Percentiles rank a stretch among this genome's conserved stretches.
Conservation (phyloP, 2,113 vertebrate species). For the Sander vitreus region DNA sequence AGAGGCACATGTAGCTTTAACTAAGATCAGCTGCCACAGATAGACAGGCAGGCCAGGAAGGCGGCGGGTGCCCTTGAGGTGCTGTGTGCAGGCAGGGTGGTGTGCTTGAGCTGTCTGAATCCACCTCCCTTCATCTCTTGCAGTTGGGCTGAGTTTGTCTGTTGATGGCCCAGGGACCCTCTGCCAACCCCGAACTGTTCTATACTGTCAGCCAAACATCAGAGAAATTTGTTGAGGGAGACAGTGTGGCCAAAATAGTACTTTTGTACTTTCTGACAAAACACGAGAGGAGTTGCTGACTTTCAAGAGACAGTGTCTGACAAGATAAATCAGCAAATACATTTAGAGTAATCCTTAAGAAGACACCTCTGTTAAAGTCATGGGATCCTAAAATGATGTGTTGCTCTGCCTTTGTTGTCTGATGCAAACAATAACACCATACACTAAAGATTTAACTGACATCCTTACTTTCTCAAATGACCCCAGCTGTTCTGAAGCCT, state of each 20-base stretch:
- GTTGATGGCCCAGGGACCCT: slow-evolving; percentile 63
- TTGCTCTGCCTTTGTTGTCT: slow-evolving; percentile 34
- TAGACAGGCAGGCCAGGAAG: slow-evolving; percentile 55
- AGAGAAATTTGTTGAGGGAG: slow-evolving; percentile 60
- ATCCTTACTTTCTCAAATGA: slow-evolving; percentile 53
- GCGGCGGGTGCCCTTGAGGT: slow-evolving; percentile 69
- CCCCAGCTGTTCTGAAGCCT: slow-evolving; percentile 53
- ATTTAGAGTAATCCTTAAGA: slow-evolving; percentile 10
- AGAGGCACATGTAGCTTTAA: slow-evolving; percentile 61
- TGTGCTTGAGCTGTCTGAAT: slow-evolving; percentile 57
- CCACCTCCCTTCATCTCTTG: slow-evolving; percentile 70
- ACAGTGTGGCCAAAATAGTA: slow-evolving; percentile 49
- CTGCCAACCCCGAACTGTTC: slow-evolving; percentile 50
- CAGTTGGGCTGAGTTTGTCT: slow-evolving; percentile 58
- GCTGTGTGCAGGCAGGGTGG: slow-evolving; percentile 52
- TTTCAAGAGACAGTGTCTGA: slow-evolving; percentile 33
- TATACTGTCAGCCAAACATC: slow-evolving; percentile 69
- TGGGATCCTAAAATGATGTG: slow-evolving; percentile 21
- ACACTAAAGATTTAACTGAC: slow-evolving; percentile 26
- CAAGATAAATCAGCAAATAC: slow-evolving; percentile 37
- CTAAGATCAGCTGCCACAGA: slow-evolving; percentile 74
- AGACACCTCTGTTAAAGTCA: slow-evolving; percentile 24
- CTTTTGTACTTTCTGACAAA: slow-evolving; percentile 31
- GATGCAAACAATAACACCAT: slow-evolving; percentile 33
- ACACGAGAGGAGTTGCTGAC: slow-evolving; percentile 30